A percentile compares a stretch with the other conserved stretches of the same genome.
phyloP scores from a whole-genome alignment of 2,113 vertebrate species.

The Thymallus thymallus region DNA sequence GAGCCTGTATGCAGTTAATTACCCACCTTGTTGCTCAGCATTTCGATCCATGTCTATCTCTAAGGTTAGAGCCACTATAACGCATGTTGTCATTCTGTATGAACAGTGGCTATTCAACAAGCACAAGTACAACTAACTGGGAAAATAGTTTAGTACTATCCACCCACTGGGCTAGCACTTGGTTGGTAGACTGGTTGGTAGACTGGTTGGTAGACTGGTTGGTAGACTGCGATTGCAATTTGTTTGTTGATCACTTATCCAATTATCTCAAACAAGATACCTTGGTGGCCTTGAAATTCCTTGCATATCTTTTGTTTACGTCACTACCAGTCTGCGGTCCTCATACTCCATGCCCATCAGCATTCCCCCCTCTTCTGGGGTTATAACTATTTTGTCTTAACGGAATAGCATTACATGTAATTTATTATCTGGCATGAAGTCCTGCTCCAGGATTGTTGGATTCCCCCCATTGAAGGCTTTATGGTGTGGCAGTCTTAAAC shows the following conservation, averaged over 20 bases:
- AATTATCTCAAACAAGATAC: no score
- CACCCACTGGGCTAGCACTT: no score
- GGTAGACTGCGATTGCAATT: no score
- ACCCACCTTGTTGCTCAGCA: constrained; percentile 14
- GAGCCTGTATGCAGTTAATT: constrained; percentile 22
- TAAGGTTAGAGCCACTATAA: not conserved
- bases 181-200: no score
- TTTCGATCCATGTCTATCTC: no score
- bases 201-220: no score
- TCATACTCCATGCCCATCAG: not conserved
- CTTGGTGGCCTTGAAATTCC: no score
- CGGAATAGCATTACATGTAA: not conserved
- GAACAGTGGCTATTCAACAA: no score
- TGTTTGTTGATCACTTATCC: no score
- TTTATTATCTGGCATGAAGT: constrained; percentile 25
- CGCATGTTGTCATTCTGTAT: not conserved
- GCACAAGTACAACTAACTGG: no score
- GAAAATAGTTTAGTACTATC: no score
- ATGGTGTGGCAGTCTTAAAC: constrained; percentile 33
- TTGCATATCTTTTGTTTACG: not conserved
- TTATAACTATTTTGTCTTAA: not conserved
- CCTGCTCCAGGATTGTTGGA: constrained; percentile 15
- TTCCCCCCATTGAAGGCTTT: constrained; percentile 31
- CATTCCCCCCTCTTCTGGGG: not conserved
- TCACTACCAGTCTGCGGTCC: not conserved